A percentile compares a stretch with the other conserved stretches of the same genome.
phyloP scores from a whole-genome alignment of 2,113 vertebrate species.

The Labeo rohita region DNA sequence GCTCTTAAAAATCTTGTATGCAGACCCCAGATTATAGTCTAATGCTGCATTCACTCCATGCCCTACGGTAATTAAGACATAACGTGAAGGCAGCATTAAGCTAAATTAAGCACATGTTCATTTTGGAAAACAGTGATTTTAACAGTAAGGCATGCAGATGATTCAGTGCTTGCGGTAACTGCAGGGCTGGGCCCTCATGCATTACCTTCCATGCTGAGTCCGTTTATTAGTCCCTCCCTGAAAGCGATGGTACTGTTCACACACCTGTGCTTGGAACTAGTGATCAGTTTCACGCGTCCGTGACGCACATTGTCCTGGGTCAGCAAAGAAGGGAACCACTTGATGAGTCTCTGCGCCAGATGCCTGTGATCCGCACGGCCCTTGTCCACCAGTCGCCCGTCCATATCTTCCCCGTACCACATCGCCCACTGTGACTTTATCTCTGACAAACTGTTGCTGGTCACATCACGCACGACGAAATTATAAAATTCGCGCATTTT shows the following conservation, averaged over 20 bases:
- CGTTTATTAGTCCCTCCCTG: constrained; percentile 71
- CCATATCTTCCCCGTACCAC: constrained; percentile 90
- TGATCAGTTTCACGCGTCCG: constrained; percentile 79
- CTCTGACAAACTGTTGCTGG: constrained; percentile 64
- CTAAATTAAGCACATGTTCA: neutral
- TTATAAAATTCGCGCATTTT: constrained; percentile 79
- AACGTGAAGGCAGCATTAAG: too few relatives aligned
- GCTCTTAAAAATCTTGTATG: neutral
- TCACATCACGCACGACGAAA: constrained; percentile 64
- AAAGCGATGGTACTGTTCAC: constrained; percentile 87
- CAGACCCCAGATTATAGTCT: neutral
- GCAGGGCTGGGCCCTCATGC: neutral
- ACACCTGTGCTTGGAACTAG: constrained; percentile 93
- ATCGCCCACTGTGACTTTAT: constrained; percentile 76
- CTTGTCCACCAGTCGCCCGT: constrained; percentile 84
- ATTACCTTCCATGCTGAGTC: constrained; percentile 68
- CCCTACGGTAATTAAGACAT: too few relatives aligned
- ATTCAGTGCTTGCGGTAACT: neutral
- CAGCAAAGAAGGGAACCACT: constrained; percentile 84
- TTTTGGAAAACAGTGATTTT: neutral
- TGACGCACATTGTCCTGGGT: constrained; percentile 70
- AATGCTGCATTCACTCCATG: too few relatives aligned
- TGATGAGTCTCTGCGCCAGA: constrained; percentile 83
- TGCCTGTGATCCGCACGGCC: constrained; percentile 82
- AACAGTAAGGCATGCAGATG: neutral